phyloP scores from a whole-genome alignment of 2,113 vertebrate genomes.

The Sturnus vulgaris region DNA sequence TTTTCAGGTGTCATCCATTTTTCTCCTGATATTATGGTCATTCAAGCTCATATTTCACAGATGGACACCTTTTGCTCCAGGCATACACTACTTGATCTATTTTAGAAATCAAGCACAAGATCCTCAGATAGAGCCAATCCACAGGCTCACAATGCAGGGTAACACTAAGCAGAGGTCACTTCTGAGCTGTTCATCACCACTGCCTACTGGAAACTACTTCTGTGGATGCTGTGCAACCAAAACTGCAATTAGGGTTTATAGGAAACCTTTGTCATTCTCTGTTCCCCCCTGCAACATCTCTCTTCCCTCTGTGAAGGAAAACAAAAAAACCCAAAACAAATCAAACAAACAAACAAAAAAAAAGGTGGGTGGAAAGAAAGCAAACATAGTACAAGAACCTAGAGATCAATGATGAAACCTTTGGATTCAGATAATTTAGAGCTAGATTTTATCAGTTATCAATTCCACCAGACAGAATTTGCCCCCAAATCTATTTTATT shows the following conservation, averaged over 20 bases:
- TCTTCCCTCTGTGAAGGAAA: not conserved
- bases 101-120: conserved; percentile 55
- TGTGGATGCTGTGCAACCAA: not conserved
- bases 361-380: not conserved
- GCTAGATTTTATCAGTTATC: not conserved
- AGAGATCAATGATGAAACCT: not conserved
- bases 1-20: conserved; percentile 55
- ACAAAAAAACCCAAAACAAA: not conserved
- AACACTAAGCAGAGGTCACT: conserved; percentile 6
- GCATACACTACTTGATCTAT: conserved; percentile 51
- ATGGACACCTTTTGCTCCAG: conserved; percentile 65
- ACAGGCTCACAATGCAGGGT: not conserved
- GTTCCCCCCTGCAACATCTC: not conserved
- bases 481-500: not conserved
- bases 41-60: conserved; percentile 65
- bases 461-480: not conserved
- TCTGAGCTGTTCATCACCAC: not conserved
- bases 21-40: conserved; percentile 46
- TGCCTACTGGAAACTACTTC: not conserved
- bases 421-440: not conserved
- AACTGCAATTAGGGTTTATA: not conserved
- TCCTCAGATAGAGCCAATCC: not conserved
- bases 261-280: not conserved
- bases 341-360: no score
- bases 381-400: not conserved